These are phyloP conservation scores for Etheostoma spectabile DNA, from an alignment of 2,113 vertebrate species.

Conservation along the genomic window DNA sequence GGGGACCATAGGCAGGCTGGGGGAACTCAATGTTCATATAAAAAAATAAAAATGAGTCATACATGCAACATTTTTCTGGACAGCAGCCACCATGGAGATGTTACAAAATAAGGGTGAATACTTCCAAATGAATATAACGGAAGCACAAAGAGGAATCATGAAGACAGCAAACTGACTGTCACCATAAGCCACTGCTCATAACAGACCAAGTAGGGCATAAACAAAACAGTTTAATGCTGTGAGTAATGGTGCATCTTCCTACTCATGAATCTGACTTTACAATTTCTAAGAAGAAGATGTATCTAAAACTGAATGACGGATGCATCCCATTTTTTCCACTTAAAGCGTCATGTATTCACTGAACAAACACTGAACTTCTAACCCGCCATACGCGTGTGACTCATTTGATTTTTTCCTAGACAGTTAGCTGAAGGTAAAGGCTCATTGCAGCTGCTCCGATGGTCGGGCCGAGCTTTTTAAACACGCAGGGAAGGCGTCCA, in stretches of 20 bases:
- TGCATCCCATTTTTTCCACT: neutral
- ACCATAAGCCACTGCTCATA: too few species aligned
- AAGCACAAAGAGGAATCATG: neutral
- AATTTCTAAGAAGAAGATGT: neutral
- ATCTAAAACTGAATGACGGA: neutral
- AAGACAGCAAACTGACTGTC: neutral
- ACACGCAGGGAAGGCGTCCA: too few species aligned
- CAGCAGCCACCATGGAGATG: neutral
- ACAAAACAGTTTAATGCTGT: too few species aligned
- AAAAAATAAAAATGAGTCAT: neutral
- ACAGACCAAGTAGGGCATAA: too few species aligned
- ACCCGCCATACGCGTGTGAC: neutral
- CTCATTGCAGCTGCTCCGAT: constrained; percentile 22
- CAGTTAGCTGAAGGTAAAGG: neutral
- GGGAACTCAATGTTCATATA: too few species aligned
- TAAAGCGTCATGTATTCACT: neutral
- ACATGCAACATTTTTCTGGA: neutral
- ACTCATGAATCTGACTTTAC: neutral
- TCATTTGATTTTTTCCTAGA: neutral
- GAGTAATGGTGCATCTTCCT: neutral
- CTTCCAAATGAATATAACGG: neutral
- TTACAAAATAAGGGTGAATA: neutral
- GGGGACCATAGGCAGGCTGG: too few species aligned
- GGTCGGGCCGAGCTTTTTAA: too few species aligned
- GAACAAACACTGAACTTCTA: neutral